phyloP scores from a whole-genome alignment of 2,888 invertebrate species.

The Sarcophaga variegata region DNA sequence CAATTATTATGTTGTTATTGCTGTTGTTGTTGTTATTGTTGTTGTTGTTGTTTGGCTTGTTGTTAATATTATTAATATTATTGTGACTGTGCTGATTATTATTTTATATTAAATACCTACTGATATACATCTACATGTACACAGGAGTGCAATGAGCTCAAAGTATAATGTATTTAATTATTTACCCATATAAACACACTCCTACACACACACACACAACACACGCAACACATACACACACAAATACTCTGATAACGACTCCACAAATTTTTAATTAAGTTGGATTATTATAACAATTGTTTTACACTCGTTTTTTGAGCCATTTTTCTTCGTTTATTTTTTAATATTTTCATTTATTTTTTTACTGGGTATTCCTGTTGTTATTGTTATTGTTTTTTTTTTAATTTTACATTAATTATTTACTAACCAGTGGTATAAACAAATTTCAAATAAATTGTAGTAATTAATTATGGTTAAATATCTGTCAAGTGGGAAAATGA shows the following conservation, averaged over 20 bases:
- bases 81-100: slow-evolving; percentile 30
- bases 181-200: neutral
- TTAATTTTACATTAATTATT: slow-evolving; percentile 67
- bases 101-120: slow-evolving; percentile 22
- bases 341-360: neutral
- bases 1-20: too few species aligned
- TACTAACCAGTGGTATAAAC: slow-evolving; percentile 65
- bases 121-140: neutral
- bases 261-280: slow-evolving; percentile 66
- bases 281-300: slow-evolving; percentile 60
- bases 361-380: neutral
- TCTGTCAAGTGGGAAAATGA: slow-evolving; percentile 72
- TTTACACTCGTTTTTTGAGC: neutral
- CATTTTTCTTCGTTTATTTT: neutral
- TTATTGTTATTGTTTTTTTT: neutral
- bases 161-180: neutral
- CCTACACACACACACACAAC: neutral
- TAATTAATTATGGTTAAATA: slow-evolving; percentile 77
- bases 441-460: slow-evolving; percentile 67
- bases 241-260: slow-evolving; percentile 40
- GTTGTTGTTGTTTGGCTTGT: too few species aligned
- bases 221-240: neutral
- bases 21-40: too few species aligned
- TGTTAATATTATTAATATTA: too few species aligned
- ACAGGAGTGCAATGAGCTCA: neutral